Evolutionary conservation across 2,888 invertebrate genomes (phyloP).

Genomic region (Hirtodrosophila duncani): DNA sequence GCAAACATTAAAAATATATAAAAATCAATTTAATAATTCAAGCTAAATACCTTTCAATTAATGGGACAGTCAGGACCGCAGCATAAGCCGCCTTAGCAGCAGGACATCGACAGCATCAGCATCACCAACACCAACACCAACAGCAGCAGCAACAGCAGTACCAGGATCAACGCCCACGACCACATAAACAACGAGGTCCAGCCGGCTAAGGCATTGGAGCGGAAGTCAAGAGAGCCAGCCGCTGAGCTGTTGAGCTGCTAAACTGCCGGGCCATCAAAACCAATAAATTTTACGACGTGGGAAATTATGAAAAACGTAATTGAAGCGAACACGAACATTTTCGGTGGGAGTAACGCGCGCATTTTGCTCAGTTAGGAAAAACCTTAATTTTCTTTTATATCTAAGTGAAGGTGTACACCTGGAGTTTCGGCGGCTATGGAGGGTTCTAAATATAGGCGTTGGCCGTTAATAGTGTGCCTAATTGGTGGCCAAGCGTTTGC

Average conservation of each 20-base stretch:
- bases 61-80: constrained; percentile 32
- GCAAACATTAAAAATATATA: constrained; percentile 47
- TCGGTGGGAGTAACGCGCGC: constrained; percentile 7
- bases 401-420: constrained; percentile 37
- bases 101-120: constrained; percentile 34
- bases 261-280: constrained; percentile 46
- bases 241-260: constrained; percentile 60
- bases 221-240: constrained; percentile 24
- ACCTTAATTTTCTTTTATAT: constrained; percentile 7
- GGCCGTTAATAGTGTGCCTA: constrained; percentile 54
- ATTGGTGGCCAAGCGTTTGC: constrained; percentile 42
- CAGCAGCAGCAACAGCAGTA: background rate
- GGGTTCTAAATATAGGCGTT: constrained; percentile 41
- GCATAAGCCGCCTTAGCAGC: constrained; percentile 27
- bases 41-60: constrained; percentile 60
- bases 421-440: constrained; percentile 3
- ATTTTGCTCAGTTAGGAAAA: constrained; percentile 8
- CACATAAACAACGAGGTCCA: constrained; percentile 14
- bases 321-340: constrained; percentile 37
- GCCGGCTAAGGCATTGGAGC: too few relatives aligned
- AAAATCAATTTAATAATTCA: constrained; percentile 69
- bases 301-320: constrained; percentile 68
- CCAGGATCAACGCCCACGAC: background rate
- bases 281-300: constrained; percentile 64
- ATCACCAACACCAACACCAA: constrained; percentile 3